phyloP scores from a whole-genome alignment of 2,797 vertebrate species.

The Danio tinwini region DNA sequence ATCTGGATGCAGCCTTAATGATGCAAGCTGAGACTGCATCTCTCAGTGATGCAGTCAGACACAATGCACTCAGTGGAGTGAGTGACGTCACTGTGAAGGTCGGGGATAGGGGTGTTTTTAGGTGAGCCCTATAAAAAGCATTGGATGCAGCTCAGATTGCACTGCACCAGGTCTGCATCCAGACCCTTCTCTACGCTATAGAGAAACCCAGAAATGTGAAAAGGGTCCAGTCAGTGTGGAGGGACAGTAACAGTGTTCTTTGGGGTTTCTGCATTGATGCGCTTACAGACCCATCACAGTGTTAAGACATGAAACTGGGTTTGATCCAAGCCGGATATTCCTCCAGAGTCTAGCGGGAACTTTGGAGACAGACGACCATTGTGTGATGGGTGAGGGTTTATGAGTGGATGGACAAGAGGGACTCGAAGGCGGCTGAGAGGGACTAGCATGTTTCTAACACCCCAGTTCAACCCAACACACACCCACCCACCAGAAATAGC shows the following conservation, averaged over 20 bases:
- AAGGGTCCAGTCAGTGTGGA: not conserved
- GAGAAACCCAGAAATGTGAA: too few relatives aligned
- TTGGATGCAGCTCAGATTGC: too few relatives aligned
- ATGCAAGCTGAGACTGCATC: too few relatives aligned
- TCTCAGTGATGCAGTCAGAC: too few relatives aligned
- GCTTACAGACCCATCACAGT: not conserved
- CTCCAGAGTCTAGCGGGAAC: constrained; percentile 39
- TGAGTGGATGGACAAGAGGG: constrained; percentile 23
- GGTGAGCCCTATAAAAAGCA: too few relatives aligned
- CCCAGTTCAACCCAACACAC: constrained; percentile 3
- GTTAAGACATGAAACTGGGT: constrained; percentile 11
- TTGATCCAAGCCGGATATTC: constrained; percentile 54
- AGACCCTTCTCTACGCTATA: too few relatives aligned
- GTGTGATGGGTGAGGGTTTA: constrained; percentile 35
- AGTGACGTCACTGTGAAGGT: too few relatives aligned
- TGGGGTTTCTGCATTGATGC: not conserved
- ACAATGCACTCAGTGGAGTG: too few relatives aligned
- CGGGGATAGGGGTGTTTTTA: too few relatives aligned
- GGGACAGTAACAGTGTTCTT: not conserved
- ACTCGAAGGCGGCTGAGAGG: constrained; percentile 25
- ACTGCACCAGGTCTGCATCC: too few relatives aligned
- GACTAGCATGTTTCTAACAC: constrained; percentile 43
- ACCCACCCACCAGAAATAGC: constrained; percentile 32
- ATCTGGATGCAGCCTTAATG: too few relatives aligned
- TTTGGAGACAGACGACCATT: constrained; percentile 53